phyloP scores from a whole-genome alignment of 2,797 vertebrate genomes.

The Takifugu rubripes region DNA sequence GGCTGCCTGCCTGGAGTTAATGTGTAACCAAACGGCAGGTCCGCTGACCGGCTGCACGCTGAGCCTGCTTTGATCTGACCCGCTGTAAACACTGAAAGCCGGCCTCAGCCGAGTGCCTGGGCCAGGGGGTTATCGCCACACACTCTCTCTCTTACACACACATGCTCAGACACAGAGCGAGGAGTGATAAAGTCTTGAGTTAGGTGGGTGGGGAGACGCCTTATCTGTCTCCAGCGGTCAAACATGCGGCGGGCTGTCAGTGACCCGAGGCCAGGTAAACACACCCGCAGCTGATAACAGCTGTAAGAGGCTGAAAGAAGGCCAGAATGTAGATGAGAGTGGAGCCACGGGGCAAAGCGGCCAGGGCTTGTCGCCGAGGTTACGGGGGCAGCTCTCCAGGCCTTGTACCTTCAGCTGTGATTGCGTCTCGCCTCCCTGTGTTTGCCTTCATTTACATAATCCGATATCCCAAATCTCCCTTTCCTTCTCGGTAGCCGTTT shows the following conservation, averaged over 20 bases:
- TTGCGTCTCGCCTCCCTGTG: neutral
- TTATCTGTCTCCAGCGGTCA: conserved; percentile 79
- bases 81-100: conserved; percentile 56
- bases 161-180: conserved; percentile 43
- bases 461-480: neutral
- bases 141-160: conserved; percentile 34
- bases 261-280: conserved; percentile 78
- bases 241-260: conserved; percentile 62
- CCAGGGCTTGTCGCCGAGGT: conserved; percentile 40
- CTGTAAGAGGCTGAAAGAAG: conserved; percentile 39
- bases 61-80: conserved; percentile 80
- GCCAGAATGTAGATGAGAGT: conserved; percentile 23
- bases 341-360: conserved; percentile 39
- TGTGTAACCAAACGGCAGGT: conserved; percentile 75
- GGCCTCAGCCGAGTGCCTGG: conserved; percentile 42
- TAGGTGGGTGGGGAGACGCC: conserved; percentile 74
- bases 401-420: conserved; percentile 11
- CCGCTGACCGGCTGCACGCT: conserved; percentile 73
- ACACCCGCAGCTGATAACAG: conserved; percentile 68
- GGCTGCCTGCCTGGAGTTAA: conserved; percentile 64
- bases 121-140: conserved; percentile 74
- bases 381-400: conserved; percentile 13
- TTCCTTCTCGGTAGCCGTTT: neutral
- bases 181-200: conserved; percentile 75
- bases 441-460: too few species aligned